Evolutionary conservation across 2,113 vertebrate species (phyloP), one percentile per base, ranked within the genome.

Genomic region (Danionella cerebrum): DNA sequence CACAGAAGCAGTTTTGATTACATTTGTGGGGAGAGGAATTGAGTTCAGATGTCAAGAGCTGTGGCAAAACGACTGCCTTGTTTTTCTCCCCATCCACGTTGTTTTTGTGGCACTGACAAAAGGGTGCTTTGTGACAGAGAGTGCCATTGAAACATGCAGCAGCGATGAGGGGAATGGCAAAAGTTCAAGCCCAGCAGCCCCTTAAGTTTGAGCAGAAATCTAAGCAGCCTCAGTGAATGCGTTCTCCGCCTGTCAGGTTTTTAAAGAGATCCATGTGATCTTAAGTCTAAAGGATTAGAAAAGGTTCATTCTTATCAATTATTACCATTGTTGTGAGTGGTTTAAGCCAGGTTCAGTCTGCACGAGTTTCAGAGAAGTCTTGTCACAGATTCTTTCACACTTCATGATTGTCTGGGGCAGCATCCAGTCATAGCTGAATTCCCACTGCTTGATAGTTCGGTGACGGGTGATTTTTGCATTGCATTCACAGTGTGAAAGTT

Each of bases 21-120:
- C 60, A 66, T 70, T 67, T 55, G 65, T 53, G 24, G 36, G 18
- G 18, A 52, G 25, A 58, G 25, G 60, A 51, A 67, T 69, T 69
- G 55, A 69, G 69, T 72, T 78, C 72, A 77, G 65, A 71, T 71
- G 75, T 77, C 66, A 72, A 72, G 65, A 75, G 54, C 16, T 22
- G 41, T 52, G 50, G 50, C 42, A 59, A 68, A 65, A 75, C 45
- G 63, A 54, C 53, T 62, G 60, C 31, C 67, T 73, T 73, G 70
- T 72, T 75, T 74, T 73, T 66, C 53, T 47, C 14, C 54, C 35
- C 62, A 38, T 59, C 54, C 36, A 7, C 22, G 11, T 52, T 58
- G 71, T 71, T 69, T 66, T 68, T 39, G 58, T 44, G 55, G 50
- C 47, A 29, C 69, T 51, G 60, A 78, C 59, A 71, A 69, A 68